Evolutionary conservation across 2,797 vertebrate species (phyloP), one percentile per base, ranked within the genome.

Genomic region (Lepidocolaptes lacrymiger): DNA sequence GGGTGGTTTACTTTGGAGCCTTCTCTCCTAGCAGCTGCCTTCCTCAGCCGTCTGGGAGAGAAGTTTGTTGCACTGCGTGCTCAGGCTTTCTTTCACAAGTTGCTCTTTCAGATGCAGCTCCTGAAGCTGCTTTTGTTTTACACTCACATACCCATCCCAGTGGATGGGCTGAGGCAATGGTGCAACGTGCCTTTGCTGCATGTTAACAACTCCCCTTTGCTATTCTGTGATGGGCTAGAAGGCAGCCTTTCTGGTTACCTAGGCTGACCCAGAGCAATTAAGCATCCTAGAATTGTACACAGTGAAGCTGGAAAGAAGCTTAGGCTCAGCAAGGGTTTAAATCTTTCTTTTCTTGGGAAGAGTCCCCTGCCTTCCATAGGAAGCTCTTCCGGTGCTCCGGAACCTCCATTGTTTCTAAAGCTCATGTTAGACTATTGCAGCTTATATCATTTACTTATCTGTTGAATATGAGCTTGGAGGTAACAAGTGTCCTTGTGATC

Each of bases 1-100:
- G 5, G 82, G 81, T 32, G 55, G 86, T 89, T 89, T 87, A 81
- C 63, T 88, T 59, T 82, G 88, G 59, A 95, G 63, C n/a, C 59
- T n/a, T 36, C 59, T 61, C 11, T 75, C 46, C 34, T 39, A 63
- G 71, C 89, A 91, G 41, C 48, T 58, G 58, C 30, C n/a, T 75
- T 49, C 67, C 49, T 73, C 39, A 48, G 71, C 74, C 49, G 84
- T 66, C 51, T 66, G 43, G 28, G 68, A 62, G 37, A 72, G 43
- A 73, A n/a, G 24, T 66, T 82, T 43, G n/a, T 46, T 2, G 1
- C 0, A 7, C 32, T 0, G 3, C 3, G 0, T 26, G 19, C 56
- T 55, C 8, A 15, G 19, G 21, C 72, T 76, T 85, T 71, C 64
- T 73, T 85, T 71, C 64, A 91, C 68, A 91, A 77, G 49, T 27